Evolutionary conservation across 1,140 invertebrate genomes (phyloP).

Genomic region (Zaprionus africanus): DNA sequence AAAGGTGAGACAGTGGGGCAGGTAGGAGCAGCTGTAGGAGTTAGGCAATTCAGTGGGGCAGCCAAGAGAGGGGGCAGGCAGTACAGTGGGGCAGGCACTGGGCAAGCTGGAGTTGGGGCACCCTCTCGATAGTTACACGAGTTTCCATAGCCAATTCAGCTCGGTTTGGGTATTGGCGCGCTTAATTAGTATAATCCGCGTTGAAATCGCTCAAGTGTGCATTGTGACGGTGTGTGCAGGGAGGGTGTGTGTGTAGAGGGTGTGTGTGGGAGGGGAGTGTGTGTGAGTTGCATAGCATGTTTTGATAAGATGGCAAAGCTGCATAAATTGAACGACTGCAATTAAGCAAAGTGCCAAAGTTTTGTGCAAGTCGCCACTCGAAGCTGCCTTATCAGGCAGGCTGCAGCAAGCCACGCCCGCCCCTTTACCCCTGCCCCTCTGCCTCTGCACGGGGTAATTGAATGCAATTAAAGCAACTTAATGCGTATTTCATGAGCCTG

Average conservation of each 20-base stretch:
- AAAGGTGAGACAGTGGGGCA: background rate
- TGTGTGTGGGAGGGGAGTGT: constrained; percentile 10
- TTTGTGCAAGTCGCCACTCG: constrained; percentile 55
- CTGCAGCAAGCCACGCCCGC: constrained; percentile 31
- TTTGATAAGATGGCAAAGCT: constrained; percentile 72
- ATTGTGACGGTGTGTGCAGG: constrained; percentile 53
- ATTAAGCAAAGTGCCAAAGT: constrained; percentile 75
- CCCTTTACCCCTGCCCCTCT: background rate
- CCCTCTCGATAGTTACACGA: constrained; percentile 33
- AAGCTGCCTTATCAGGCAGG: constrained; percentile 63
- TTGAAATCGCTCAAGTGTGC: constrained; percentile 81
- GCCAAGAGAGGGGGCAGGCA: background rate
- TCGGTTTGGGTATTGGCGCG: constrained; percentile 53
- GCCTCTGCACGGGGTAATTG: constrained; percentile 61
- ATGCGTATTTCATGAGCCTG: constrained; percentile 71
- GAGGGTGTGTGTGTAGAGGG: background rate
- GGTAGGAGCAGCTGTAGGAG: too few species aligned
- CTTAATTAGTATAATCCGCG: constrained; percentile 83
- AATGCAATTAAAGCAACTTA: constrained; percentile 81
- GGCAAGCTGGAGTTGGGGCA: background rate
- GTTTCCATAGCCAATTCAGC: constrained; percentile 9
- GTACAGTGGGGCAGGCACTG: constrained; percentile 11
- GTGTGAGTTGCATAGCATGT: constrained; percentile 27
- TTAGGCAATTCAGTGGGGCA: background rate
- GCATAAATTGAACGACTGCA: constrained; percentile 78